phyloP scores from a whole-genome alignment of 2,797 vertebrate species.

The Hippocampus kuda region DNA sequence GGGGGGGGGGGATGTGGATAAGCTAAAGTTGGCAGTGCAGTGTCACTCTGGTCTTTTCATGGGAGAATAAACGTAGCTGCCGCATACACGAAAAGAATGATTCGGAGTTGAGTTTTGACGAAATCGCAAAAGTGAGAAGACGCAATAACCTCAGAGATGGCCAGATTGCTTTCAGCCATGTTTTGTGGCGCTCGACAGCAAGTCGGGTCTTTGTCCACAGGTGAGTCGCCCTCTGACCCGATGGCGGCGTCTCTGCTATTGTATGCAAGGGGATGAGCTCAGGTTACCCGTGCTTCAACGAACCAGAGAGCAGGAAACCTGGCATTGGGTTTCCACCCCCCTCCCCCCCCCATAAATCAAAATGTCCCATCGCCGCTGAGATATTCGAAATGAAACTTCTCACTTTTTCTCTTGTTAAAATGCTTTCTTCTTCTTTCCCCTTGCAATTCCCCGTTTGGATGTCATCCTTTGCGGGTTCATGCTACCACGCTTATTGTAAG shows the following conservation, averaged over 20 bases:
- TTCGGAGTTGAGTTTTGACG: not conserved
- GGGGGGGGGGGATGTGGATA: slow-evolving; percentile 33
- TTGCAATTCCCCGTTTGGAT: slow-evolving; percentile 37
- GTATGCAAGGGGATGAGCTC: slow-evolving; percentile 59
- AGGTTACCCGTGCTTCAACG: slow-evolving; percentile 61
- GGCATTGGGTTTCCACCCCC: too few relatives aligned
- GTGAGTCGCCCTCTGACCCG: slow-evolving; percentile 63
- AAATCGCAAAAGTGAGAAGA: slow-evolving; percentile 13
- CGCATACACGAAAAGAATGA: slow-evolving; percentile 14
- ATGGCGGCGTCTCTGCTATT: slow-evolving; percentile 56
- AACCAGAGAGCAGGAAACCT: slow-evolving; percentile 68
- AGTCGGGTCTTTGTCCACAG: slow-evolving; percentile 62
- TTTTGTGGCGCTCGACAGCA: slow-evolving; percentile 56
- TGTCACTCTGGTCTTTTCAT: slow-evolving; percentile 63
- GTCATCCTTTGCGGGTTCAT: slow-evolving; percentile 40
- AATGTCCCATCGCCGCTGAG: not conserved
- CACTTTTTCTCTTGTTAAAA: not conserved
- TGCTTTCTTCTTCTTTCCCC: slow-evolving; percentile 24
- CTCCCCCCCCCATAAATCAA: too few relatives aligned
- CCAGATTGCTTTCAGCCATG: slow-evolving; percentile 44
- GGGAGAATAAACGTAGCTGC: slow-evolving; percentile 45
- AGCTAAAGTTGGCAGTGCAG: slow-evolving; percentile 67
- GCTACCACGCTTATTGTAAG: slow-evolving; percentile 58
- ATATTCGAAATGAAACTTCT: slow-evolving; percentile 3
- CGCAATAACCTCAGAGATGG: slow-evolving; percentile 24